Evolutionary conservation across 2,888 invertebrate genomes (phyloP).

Genomic region (Deroplatys truncata): DNA sequence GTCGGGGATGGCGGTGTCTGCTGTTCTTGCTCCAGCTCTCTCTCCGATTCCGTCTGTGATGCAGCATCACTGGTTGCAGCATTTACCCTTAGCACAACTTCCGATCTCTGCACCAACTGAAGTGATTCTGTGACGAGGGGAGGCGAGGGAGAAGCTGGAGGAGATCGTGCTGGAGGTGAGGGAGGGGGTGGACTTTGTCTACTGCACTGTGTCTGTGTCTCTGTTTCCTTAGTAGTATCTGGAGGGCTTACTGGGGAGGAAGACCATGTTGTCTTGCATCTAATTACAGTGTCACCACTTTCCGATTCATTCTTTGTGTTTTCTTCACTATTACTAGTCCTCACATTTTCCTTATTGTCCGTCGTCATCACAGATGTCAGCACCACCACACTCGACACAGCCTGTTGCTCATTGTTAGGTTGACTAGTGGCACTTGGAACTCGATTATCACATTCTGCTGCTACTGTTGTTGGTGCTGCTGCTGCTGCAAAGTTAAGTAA

Average conservation of each 20-base stretch:
- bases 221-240: background rate
- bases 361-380: slow-evolving; percentile 18
- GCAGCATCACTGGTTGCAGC: slow-evolving; percentile 58
- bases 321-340: background rate
- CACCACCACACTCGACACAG: slow-evolving; percentile 18
- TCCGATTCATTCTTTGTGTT: background rate
- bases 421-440: slow-evolving; percentile 11
- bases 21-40: slow-evolving; percentile 35
- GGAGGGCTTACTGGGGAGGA: background rate
- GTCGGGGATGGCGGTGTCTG: slow-evolving; percentile 42
- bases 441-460: slow-evolving; percentile 20
- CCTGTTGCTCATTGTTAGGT: slow-evolving; percentile 21
- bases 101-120: slow-evolving; percentile 59
- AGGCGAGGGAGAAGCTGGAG: background rate
- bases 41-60: slow-evolving; percentile 50
- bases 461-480: background rate
- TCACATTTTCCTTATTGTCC: slow-evolving; percentile 6
- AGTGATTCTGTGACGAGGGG: slow-evolving; percentile 40
- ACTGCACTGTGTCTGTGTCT: slow-evolving; percentile 23
- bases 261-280: background rate
- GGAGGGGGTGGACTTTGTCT: background rate
- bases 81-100: slow-evolving; percentile 58
- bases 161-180: background rate
- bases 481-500: background rate
- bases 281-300: background rate